Percentiles rank a stretch among this genome's conserved stretches.
Evolutionary conservation across 1,140 invertebrate genomes (phyloP).

Genomic region (Ceratina calcarata): DNA sequence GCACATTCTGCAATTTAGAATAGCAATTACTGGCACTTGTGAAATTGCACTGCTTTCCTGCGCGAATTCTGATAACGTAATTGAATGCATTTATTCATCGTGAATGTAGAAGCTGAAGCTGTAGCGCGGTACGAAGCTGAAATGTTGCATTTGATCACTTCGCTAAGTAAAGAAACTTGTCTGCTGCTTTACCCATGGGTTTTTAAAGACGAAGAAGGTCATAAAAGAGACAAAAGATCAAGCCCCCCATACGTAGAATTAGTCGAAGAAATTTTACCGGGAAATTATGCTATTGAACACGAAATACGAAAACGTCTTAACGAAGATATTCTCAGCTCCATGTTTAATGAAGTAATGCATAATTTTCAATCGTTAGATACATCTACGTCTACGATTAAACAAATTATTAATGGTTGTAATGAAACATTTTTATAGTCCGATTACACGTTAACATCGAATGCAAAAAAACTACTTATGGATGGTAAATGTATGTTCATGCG

Average conservation of each 20-base stretch:
- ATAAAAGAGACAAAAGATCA: conserved; percentile 72
- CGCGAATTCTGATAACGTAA: too few relatives aligned
- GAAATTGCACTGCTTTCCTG: too few relatives aligned
- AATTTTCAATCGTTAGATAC: neutral
- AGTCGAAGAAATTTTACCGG: conserved; percentile 71
- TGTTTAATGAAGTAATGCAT: conserved; percentile 71
- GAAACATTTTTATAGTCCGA: conserved; percentile 61
- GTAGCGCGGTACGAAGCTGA: conserved; percentile 74
- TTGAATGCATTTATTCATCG: neutral
- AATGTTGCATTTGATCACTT: conserved; percentile 69
- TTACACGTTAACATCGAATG: conserved; percentile 66
- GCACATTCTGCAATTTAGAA: too few relatives aligned
- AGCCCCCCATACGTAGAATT: conserved; percentile 75
- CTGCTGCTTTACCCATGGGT: conserved; percentile 78
- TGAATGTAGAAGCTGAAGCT: conserved; percentile 67
- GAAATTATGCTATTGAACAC: conserved; percentile 72
- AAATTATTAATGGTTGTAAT: neutral
- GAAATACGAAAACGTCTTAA: conserved; percentile 72
- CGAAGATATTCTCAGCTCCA: conserved; percentile 66
- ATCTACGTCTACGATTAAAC: neutral
- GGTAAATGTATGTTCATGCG: conserved; percentile 76
- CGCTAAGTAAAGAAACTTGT: conserved; percentile 70
- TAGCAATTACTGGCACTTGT: too few relatives aligned
- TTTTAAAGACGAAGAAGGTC: conserved; percentile 77
- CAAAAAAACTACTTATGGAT: conserved; percentile 70